Conservation (phyloP, 2,113 vertebrate species). For the Rynchops niger region DNA sequence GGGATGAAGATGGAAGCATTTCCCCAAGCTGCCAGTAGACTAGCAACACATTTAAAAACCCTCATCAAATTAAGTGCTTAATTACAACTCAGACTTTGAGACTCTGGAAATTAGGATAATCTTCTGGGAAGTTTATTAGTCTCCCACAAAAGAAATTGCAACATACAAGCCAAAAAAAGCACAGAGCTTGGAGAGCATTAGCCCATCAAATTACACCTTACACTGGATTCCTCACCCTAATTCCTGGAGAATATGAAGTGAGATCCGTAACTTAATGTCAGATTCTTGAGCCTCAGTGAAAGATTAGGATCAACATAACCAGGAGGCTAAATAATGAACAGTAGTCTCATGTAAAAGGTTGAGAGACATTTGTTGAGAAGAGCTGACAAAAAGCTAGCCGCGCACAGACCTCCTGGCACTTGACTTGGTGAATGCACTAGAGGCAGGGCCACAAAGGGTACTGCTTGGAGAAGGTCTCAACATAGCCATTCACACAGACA, state of each 20-base stretch:
- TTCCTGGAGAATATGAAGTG: not conserved
- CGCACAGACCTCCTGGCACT: not conserved
- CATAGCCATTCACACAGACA: not conserved
- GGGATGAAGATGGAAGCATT: conserved; percentile 24
- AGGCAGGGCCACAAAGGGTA: not conserved
- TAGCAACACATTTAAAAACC: conserved; percentile 38
- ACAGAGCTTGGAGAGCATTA: not conserved
- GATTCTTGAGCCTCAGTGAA: not conserved
- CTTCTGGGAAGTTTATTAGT: conserved; percentile 51
- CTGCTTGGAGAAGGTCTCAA: not conserved
- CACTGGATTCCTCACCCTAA: not conserved
- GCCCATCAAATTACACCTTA: not conserved
- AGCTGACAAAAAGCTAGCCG: not conserved
- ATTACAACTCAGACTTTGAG: conserved; percentile 64
- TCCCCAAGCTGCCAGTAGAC: conserved; percentile 40
- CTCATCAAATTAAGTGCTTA: conserved; percentile 65
- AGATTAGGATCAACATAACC: not conserved
- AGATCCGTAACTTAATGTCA: not conserved
- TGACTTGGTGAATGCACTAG: fast-evolving
- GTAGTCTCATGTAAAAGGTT: not conserved
- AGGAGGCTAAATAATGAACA: not conserved
- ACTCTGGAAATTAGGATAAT: conserved; percentile 60
- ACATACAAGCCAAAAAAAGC: conserved; percentile 27
- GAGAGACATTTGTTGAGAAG: not conserved
- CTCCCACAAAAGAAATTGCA: conserved; percentile 39